Evolutionary conservation across 1,140 invertebrate genomes (phyloP).

Genomic region (Anastrepha obliqua): DNA sequence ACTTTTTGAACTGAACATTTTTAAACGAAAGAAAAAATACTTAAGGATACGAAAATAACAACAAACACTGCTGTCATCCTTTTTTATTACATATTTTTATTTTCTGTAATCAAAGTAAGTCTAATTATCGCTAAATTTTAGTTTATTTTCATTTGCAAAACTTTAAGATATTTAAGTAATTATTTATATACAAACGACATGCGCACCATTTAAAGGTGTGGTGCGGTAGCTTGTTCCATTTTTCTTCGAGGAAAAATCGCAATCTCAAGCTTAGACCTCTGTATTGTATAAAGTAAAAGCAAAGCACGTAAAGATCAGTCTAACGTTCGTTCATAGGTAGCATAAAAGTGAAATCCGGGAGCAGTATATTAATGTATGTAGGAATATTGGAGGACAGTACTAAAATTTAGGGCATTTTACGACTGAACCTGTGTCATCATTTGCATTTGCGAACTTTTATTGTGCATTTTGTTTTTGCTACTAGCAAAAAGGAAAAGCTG

Average conservation of each 20-base stretch:
- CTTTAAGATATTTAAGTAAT: background rate
- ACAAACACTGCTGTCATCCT: background rate
- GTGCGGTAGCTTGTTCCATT: slow-evolving; percentile 8
- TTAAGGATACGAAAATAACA: background rate
- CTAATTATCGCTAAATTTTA: background rate
- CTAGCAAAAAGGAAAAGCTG: no score
- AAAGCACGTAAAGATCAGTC: background rate
- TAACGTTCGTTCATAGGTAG: background rate
- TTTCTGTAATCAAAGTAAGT: background rate
- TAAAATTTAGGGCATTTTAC: background rate
- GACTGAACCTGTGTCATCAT: no score
- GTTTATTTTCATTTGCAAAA: background rate
- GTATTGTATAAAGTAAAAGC: slow-evolving; percentile 11
- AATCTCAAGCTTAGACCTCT: background rate
- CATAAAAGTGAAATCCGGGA: background rate
- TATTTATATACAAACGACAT: background rate
- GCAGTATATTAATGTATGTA: background rate
- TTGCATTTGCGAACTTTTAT: no score
- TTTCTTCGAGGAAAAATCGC: background rate
- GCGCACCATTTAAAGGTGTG: background rate
- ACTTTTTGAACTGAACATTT: slow-evolving; percentile 9
- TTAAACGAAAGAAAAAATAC: slow-evolving; percentile 8
- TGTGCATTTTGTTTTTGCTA: no score
- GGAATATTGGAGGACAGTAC: background rate
- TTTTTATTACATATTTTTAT: slow-evolving; percentile 26